Conservation (phyloP, 2,113 vertebrate genomes). For the Philantomba maxwellii region DNA sequence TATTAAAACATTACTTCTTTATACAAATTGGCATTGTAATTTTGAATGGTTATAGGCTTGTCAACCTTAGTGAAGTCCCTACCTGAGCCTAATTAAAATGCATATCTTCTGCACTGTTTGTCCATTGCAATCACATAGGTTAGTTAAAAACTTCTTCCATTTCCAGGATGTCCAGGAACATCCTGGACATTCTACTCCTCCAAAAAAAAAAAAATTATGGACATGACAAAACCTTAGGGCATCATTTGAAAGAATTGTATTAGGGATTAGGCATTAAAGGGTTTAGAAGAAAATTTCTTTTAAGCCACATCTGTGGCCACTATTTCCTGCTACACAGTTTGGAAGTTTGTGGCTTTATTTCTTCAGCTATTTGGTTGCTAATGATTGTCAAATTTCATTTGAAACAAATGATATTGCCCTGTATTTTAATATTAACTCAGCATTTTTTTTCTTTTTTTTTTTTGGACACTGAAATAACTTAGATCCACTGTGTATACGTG, state of each 20-base stretch:
- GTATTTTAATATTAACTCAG: neutral
- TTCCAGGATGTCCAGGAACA: neutral
- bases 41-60: conserved; percentile 4
- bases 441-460: neutral
- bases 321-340: neutral
- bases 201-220: neutral
- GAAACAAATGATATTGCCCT: neutral
- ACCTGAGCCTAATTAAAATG: neutral
- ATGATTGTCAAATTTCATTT: neutral
- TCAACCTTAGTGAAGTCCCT: neutral
- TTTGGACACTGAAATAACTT: neutral
- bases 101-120: neutral
- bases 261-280: neutral
- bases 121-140: neutral
- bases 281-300: neutral
- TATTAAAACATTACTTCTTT: conserved; percentile 37
- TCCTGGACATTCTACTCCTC: neutral
- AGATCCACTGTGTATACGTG: neutral
- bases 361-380: neutral
- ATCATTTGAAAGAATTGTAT: neutral
- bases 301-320: neutral
- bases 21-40: neutral
- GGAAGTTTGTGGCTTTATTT: neutral
- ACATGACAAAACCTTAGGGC: neutral
- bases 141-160: neutral